These are phyloP conservation scores for Conops quadrifasciatus DNA, from an alignment of 2,888 invertebrate genomes.

Conservation along the genomic window DNA sequence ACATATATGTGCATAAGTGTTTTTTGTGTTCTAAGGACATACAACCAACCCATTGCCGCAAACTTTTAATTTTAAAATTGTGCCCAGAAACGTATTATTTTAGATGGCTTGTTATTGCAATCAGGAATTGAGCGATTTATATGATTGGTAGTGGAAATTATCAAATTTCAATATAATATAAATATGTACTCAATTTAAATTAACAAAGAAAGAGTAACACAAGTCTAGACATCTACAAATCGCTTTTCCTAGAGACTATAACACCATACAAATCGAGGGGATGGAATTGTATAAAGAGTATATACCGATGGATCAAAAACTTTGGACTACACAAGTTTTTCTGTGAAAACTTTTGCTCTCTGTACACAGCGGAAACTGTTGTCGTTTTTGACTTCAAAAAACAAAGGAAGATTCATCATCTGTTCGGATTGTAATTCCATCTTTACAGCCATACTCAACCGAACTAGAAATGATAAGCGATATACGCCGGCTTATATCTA, in stretches of 20 bases:
- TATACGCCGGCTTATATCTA: neutral
- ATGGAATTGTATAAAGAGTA: neutral
- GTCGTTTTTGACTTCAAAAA: neutral
- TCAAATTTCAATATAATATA: too few species aligned
- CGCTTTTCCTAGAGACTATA: neutral
- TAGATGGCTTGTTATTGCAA: too few species aligned
- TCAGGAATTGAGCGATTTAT: too few species aligned
- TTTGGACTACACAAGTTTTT: neutral
- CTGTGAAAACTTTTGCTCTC: constrained; percentile 6
- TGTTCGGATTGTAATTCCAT: neutral
- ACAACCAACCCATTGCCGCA: too few species aligned
- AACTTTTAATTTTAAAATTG: too few species aligned
- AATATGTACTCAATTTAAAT: neutral
- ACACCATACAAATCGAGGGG: neutral
- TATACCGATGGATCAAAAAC: constrained; percentile 13
- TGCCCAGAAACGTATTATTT: too few species aligned
- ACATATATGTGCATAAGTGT: too few species aligned
- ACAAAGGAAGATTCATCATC: neutral
- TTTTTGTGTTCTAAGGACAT: too few species aligned
- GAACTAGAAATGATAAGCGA: neutral
- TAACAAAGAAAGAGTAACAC: constrained; percentile 1
- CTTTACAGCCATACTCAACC: neutral
- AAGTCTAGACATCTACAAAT: neutral
- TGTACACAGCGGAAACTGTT: neutral
- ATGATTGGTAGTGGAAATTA: too few species aligned